Evolutionary conservation across 2,113 vertebrate genomes (phyloP), one percentile per base, ranked within the genome.

Genomic region (Chionodraco myersi): DNA sequence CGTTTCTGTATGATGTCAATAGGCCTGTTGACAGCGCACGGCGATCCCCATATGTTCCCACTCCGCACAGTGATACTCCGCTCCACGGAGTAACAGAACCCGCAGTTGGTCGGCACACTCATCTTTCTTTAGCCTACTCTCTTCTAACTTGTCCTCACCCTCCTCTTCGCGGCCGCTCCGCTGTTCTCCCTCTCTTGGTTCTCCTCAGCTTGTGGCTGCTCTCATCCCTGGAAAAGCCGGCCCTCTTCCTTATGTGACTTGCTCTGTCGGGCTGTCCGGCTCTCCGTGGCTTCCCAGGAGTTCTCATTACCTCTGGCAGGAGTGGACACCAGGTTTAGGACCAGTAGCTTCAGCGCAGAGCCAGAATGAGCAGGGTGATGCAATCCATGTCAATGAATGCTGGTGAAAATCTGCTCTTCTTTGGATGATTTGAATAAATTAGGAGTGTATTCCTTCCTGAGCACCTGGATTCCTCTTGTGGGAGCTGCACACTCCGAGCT

Each of bases 1-100:
- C 86, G 92, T 89, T 92, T 95, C 86, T 94, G 93, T 53, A 88
- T 88, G 88, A 96, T 95, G 92, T 96, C 95, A 74, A 95, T 95
- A 84, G 95, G 95, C 56, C 93, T 90, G 93, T 95, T 95, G 89
- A 95, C 94, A 6, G 95, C 94, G 26, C 92, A 92, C 3, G 94
- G 94, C 0, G 95, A 96, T 80, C 94, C 94, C 86, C 92, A 91
- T 47, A 92, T 84, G 86, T 87, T 92, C 76, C 93, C 90, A 51
- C 86, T 91, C 45, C 91, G 77, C 87, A 93, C 88, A 56, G 77
- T 90, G 68, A 92, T 61, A 61, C 88, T 84, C 72, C 88, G 85
- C 74, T 94, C 94, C 78, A 83, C 83, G 16, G 88, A 89, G 67
- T 86, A 85, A 78, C 88, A 90, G 78, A 92, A 91, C 36, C 91